A percentile compares a stretch with the other conserved stretches of the same genome.
Conservation (phyloP, 2,797 vertebrate genomes). For the Streptopelia turtur region DNA sequence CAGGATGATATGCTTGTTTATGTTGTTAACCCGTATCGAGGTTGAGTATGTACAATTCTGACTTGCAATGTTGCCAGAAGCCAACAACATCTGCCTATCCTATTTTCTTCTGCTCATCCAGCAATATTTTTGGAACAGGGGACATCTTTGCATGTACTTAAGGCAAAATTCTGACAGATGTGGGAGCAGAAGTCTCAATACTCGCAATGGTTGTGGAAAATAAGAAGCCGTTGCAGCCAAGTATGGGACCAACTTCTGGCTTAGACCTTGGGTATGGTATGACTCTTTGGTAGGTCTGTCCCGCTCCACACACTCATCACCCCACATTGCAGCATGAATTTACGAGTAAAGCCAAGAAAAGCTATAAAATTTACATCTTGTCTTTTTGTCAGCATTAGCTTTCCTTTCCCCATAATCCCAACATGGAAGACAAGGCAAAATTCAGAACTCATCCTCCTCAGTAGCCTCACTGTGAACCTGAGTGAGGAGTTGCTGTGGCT, state of each 20-base stretch:
- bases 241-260: neutral
- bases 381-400: neutral
- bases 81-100: constrained; percentile 31
- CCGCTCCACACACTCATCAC: neutral
- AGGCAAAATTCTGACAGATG: neutral
- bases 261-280: neutral
- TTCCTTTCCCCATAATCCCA: neutral
- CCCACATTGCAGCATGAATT: neutral
- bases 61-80: constrained; percentile 5
- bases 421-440: neutral
- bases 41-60: neutral
- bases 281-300: neutral
- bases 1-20: neutral
- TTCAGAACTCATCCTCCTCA: neutral
- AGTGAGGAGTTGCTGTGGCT: neutral
- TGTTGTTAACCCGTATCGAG: neutral
- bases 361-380: neutral
- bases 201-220: neutral
- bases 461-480: neutral
- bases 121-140: neutral
- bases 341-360: neutral
- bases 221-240: neutral
- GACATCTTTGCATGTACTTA: neutral
- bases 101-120: constrained; percentile 17
- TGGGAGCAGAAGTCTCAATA: neutral